Percentiles rank a stretch among this genome's conserved stretches.
These are phyloP conservation scores for Alitta virens DNA, from an alignment of 2,888 invertebrate genomes.

Conservation along the genomic window DNA sequence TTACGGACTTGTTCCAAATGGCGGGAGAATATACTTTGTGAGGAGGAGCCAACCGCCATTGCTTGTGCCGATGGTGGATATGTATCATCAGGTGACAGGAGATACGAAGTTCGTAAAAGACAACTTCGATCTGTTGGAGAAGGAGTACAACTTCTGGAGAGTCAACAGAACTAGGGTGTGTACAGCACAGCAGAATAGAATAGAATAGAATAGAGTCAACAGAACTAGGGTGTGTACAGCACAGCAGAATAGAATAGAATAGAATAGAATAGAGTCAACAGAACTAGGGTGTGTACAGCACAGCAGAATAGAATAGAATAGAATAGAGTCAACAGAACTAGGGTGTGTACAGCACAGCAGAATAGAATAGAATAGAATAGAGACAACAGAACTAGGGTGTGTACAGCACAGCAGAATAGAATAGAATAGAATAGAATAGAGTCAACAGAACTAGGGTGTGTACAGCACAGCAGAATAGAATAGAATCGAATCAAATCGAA, in stretches of 20 bases:
- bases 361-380: too few species aligned
- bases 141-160: slow-evolving; percentile 73
- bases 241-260: too few species aligned
- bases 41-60: slow-evolving; percentile 60
- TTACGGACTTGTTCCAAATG: slow-evolving; percentile 74
- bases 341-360: too few species aligned
- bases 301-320: too few species aligned
- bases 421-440: too few species aligned
- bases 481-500: slow-evolving; percentile 66
- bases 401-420: too few species aligned
- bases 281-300: slow-evolving; percentile 37
- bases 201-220: too few species aligned
- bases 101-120: slow-evolving; percentile 59
- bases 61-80: slow-evolving; percentile 69
- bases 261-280: slow-evolving; percentile 74
- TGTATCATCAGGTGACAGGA: slow-evolving; percentile 71
- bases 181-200: too few species aligned
- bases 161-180: slow-evolving; percentile 62
- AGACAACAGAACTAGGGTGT: slow-evolving; percentile 62
- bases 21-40: slow-evolving; percentile 80
- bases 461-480: too few species aligned
- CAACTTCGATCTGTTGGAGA: slow-evolving; percentile 52
- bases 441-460: too few species aligned
- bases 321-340: too few species aligned
- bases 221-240: too few species aligned